Percentiles rank a stretch among this genome's conserved stretches.
These are phyloP conservation scores for Anguilla rostrata DNA, from an alignment of 2,113 vertebrate genomes.

Conservation along the genomic window DNA sequence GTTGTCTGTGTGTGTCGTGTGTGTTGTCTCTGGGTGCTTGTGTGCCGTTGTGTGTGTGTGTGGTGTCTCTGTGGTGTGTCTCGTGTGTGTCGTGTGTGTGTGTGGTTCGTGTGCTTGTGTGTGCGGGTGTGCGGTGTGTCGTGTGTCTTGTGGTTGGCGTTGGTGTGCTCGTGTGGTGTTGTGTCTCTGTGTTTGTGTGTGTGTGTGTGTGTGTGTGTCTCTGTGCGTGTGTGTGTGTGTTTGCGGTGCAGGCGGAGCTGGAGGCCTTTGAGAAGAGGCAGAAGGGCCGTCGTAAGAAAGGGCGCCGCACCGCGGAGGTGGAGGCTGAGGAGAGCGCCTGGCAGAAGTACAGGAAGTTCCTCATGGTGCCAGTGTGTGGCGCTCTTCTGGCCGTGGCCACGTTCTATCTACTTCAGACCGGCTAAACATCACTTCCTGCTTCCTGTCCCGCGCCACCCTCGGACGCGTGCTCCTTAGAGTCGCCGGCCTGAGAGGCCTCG, in stretches of 20 bases:
- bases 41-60: too few species aligned
- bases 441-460: not conserved
- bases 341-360: slow-evolving; percentile 73
- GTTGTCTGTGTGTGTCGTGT: too few species aligned
- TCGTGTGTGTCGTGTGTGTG: too few species aligned
- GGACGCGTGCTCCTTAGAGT: not conserved
- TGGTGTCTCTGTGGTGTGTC: too few species aligned
- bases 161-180: too few species aligned
- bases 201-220: too few species aligned
- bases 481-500: not conserved
- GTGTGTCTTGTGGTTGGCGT: too few species aligned
- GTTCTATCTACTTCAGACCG: slow-evolving; percentile 72
- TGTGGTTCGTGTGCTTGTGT: too few species aligned
- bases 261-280: slow-evolving; percentile 93
- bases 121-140: too few species aligned
- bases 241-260: slow-evolving; percentile 81
- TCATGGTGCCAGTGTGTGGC: slow-evolving; percentile 72
- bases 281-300: slow-evolving; percentile 84
- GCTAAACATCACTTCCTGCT: slow-evolving; percentile 7
- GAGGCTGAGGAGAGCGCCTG: slow-evolving; percentile 67
- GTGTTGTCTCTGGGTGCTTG: too few species aligned
- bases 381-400: slow-evolving; percentile 65
- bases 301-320: slow-evolving; percentile 78
- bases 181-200: too few species aligned
- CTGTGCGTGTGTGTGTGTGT: not conserved